phyloP scores from a whole-genome alignment of 2,797 vertebrate genomes.

The Sebastes alutus region DNA sequence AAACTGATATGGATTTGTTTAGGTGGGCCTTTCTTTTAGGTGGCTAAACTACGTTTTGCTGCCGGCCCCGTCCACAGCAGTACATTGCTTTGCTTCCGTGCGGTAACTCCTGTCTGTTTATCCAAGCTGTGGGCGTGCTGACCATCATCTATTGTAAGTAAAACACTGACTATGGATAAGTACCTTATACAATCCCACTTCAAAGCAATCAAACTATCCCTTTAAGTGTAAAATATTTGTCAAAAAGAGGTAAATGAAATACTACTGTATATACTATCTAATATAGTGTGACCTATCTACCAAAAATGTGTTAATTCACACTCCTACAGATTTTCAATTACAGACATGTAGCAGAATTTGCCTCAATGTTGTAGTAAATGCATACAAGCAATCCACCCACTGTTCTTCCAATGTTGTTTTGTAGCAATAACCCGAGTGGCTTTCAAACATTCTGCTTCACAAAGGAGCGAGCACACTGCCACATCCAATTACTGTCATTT shows the following conservation, averaged over 20 bases:
- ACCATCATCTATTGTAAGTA: neutral
- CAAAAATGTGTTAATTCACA: neutral
- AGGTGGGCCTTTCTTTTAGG: neutral
- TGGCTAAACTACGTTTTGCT: neutral
- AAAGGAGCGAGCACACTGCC: constrained; percentile 10
- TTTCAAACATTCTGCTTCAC: constrained; percentile 33
- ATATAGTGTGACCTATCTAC: neutral
- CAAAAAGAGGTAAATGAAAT: neutral
- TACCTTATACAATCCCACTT: neutral
- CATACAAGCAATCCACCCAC: neutral
- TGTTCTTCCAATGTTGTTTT: neutral
- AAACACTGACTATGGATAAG: neutral
- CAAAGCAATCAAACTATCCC: neutral
- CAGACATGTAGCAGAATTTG: neutral
- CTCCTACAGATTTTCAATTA: neutral
- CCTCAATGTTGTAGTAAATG: neutral
- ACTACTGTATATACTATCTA: neutral
- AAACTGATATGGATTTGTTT: neutral
- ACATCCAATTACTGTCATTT: constrained; percentile 59
- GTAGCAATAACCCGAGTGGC: neutral
- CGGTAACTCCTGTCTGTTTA: neutral
- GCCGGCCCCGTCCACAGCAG: neutral
- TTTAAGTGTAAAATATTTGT: neutral
- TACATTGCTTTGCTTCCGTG: neutral
- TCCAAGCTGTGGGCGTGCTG: neutral